A percentile compares a stretch with the other conserved stretches of the same genome.
phyloP scores from a whole-genome alignment of 2,797 vertebrate genomes.

The Melanotaenia maccullochi region DNA sequence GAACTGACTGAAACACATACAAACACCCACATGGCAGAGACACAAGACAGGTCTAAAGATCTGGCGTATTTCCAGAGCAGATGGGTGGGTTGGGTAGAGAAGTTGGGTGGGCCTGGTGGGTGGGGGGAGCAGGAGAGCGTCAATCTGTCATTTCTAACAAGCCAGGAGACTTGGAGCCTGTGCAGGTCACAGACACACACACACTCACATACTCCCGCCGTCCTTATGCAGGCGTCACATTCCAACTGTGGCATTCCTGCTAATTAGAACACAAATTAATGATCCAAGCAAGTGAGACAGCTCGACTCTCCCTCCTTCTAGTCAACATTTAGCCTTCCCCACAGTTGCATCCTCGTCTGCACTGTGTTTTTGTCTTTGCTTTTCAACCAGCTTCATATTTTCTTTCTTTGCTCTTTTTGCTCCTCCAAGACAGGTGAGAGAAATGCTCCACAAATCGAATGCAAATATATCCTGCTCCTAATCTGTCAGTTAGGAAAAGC shows the following conservation, averaged over 20 bases:
- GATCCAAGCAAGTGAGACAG: constrained; percentile 70
- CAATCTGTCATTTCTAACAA: constrained; percentile 87
- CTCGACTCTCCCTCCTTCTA: constrained; percentile 53
- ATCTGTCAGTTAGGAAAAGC: constrained; percentile 8
- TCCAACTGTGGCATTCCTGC: constrained; percentile 78
- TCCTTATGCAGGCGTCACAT: constrained; percentile 64
- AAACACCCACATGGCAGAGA: constrained; percentile 49
- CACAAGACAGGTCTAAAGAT: constrained; percentile 65
- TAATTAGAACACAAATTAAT: constrained; percentile 84
- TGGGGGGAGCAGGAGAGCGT: constrained; percentile 63
- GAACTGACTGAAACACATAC: constrained; percentile 31
- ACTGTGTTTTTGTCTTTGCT: constrained; percentile 7
- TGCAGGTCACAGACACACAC: constrained; percentile 77
- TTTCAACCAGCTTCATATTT: background rate
- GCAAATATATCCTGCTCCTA: constrained; percentile 17
- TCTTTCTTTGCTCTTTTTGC: background rate
- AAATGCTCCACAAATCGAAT: background rate
- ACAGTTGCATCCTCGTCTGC: constrained; percentile 28
- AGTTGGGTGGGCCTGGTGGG: constrained; percentile 46
- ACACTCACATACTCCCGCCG: constrained; percentile 32
- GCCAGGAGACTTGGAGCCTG: constrained; percentile 79
- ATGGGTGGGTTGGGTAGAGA: constrained; percentile 72
- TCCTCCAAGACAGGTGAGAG: constrained; percentile 10
- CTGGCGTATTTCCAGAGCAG: constrained; percentile 77
- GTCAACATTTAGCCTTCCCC: constrained; percentile 61